phyloP scores from a whole-genome alignment of 2,888 invertebrate genomes.

The Agriopis aurantiaria region DNA sequence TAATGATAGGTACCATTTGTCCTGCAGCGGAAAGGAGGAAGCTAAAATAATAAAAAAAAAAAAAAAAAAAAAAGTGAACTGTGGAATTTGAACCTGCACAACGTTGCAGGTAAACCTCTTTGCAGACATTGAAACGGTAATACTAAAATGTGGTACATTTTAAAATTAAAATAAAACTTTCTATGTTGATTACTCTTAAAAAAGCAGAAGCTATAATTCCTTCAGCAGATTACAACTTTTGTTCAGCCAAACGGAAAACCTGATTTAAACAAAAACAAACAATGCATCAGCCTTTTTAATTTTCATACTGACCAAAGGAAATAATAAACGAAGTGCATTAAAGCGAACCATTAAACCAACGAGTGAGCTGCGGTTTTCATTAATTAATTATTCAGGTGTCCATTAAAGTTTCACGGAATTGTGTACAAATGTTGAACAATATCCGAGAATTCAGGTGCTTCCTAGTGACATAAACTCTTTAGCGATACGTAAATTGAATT shows the following conservation, averaged over 20 bases:
- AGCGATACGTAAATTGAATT: neutral
- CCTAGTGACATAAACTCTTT: neutral
- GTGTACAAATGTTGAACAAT: constrained; percentile 12
- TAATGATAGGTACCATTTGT: no score
- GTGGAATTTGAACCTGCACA: no score
- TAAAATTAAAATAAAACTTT: neutral
- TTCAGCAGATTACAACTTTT: neutral
- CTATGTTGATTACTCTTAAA: neutral
- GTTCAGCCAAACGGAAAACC: neutral
- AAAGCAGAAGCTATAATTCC: no score
- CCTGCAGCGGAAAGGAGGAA: no score
- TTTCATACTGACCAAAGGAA: constrained; percentile 30
- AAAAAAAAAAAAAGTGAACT: no score
- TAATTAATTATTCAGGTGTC: constrained; percentile 39
- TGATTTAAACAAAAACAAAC: neutral
- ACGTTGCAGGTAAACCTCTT: no score
- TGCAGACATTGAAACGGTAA: no score
- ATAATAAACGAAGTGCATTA: constrained; percentile 33
- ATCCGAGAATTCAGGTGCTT: neutral
- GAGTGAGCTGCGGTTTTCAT: constrained; percentile 34
- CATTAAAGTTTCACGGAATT: constrained; percentile 30
- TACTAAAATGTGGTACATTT: no score
- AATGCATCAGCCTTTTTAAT: constrained; percentile 11
- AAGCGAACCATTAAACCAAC: constrained; percentile 36
- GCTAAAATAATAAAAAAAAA: no score